Percentiles rank a stretch among this genome's conserved stretches.
phyloP scores from a whole-genome alignment of 2,888 invertebrate genomes.

The Diogma glabrata region DNA sequence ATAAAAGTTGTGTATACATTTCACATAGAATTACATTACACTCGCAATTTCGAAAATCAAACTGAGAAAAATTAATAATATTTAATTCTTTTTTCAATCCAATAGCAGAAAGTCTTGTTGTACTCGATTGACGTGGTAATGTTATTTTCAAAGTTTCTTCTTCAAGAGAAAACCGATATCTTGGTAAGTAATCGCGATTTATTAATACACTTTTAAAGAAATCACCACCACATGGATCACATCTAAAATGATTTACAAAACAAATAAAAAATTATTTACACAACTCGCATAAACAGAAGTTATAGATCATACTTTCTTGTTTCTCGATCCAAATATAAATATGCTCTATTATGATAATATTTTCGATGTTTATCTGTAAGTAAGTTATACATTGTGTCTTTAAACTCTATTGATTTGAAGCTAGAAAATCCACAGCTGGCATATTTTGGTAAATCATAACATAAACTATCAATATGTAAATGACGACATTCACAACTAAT shows the following conservation, averaged over 20 bases:
- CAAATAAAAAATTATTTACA: neutral
- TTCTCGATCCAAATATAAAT: constrained; percentile 45
- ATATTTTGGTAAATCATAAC: constrained; percentile 44
- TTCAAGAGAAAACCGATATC: constrained; percentile 6
- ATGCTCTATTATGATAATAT: constrained; percentile 46
- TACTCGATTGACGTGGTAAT: neutral
- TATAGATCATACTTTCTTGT: constrained; percentile 33
- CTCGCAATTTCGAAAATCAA: constrained; percentile 43
- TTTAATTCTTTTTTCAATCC: neutral
- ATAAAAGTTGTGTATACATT: constrained; percentile 45
- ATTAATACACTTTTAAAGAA: constrained; percentile 31
- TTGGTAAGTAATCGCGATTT: neutral
- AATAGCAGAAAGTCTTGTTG: neutral
- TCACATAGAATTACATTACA: constrained; percentile 44
- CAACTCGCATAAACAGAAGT: no score
- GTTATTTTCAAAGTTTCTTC: neutral
- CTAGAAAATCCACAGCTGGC: constrained; percentile 51
- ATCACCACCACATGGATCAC: constrained; percentile 44
- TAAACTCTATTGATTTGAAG: constrained; percentile 44
- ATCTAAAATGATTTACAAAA: constrained; percentile 26
- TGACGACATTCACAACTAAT: constrained; percentile 34
- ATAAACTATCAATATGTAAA: constrained; percentile 27
- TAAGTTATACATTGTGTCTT: constrained; percentile 48
- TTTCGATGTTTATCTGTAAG: constrained; percentile 48
- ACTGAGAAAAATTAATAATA: constrained; percentile 10